Evolutionary conservation across 2,888 invertebrate species (phyloP), one percentile per base, ranked within the genome.

Genomic region (Tiphia femorata): DNA sequence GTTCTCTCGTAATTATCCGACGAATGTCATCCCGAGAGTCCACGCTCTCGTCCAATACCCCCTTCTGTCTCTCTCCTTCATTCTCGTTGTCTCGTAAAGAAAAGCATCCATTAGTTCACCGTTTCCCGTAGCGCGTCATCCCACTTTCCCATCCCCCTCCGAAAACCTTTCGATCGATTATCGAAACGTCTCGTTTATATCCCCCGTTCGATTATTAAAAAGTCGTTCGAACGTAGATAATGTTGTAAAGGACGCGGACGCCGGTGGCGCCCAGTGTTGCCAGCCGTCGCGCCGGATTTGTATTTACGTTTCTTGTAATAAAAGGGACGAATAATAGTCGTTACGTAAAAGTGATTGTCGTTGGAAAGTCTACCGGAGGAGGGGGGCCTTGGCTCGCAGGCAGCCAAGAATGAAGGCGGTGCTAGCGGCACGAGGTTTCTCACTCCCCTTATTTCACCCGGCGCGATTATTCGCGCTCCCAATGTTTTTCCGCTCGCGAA

Each of bases 301-400:
- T 76, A 77, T 76, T 74, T 72, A 76, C 70, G 72, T 80, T 79
- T 79, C 76, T 81, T 78, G 75, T 79, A 80, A 72, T 75, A 79
- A 76, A 75, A 71, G 64, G 75, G 65, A 72, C 70, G 76, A 80
- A 77, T 78, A 78, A 77, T 73, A 74, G 72, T 70, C 76, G 77
- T 79, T 80, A 78, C 73, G 77, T 77, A 76, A 75, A 73, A 78
- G 74, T 72, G 72, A 76, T 74, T 75, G 75, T 76, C 73, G 72
- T 79, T 79, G 77, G 79, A 79, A 78, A 79, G 79, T 76, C 8
- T n/a, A 8, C 8, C 61, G 56, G 53, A 61, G 55, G 30, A 20
- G 38, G 12, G 47, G 70, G 66, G 67, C 75, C 77, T 77, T 77
- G 77, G 69, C 63, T n/a, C 62, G 44, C 54, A 47, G 59, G 53